Evolutionary conservation across 2,888 invertebrate genomes (phyloP).

Genomic region (Aporophyla lueneburgensis): DNA sequence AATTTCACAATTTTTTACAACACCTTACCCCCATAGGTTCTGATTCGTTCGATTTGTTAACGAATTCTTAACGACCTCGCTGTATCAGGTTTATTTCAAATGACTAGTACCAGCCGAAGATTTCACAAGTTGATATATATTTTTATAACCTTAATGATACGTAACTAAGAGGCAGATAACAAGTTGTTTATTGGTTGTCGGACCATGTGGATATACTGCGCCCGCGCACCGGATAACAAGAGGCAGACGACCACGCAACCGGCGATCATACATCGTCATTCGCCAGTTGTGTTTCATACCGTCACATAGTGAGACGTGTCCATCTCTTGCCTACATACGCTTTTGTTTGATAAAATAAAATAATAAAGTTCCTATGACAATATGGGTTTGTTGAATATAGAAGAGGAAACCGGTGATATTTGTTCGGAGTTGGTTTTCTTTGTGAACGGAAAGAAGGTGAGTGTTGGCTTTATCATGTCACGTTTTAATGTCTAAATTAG

Average conservation of each 20-base stretch:
- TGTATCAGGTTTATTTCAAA: conserved; percentile 26
- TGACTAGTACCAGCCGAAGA: conserved; percentile 36
- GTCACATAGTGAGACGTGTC: conserved; percentile 67
- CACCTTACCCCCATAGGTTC: conserved; percentile 16
- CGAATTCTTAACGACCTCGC: conserved; percentile 39
- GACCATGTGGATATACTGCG: conserved; percentile 50
- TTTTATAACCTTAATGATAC: conserved; percentile 55
- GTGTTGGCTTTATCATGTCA: conserved; percentile 47
- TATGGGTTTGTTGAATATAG: conserved; percentile 83
- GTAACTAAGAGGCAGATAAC: conserved; percentile 59
- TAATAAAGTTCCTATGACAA: conserved; percentile 49
- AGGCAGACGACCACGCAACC: conserved; percentile 36
- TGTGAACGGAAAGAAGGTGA: conserved; percentile 89
- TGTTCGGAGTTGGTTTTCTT: conserved; percentile 85
- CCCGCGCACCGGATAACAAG: conserved; percentile 49
- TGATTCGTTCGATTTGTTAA: conserved; percentile 22
- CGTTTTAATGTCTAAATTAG: conserved; percentile 21
- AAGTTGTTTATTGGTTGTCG: conserved; percentile 61
- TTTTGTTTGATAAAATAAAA: conserved; percentile 31
- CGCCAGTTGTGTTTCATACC: conserved; percentile 64
- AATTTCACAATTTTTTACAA: conserved; percentile 16
- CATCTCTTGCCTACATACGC: conserved; percentile 13
- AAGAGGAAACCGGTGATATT: conserved; percentile 79
- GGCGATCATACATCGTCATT: conserved; percentile 39
- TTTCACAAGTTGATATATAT: conserved; percentile 51